A percentile compares a stretch with the other conserved stretches of the same genome.
Conservation (phyloP, 1,140 invertebrate species). For the Probaryconus sp. region DNA sequence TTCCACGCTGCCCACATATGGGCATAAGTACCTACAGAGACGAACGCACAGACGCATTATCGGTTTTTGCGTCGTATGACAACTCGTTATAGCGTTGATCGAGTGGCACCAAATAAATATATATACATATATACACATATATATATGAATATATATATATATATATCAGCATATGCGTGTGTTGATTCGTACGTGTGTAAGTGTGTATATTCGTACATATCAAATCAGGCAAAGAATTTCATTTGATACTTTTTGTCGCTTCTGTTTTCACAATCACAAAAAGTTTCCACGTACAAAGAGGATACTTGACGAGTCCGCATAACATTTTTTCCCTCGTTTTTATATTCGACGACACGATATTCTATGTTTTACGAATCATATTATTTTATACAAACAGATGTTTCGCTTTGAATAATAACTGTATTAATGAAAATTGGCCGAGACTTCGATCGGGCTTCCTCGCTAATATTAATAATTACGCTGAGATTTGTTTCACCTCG, state of each 20-base stretch:
- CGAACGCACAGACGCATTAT: constrained; percentile 49
- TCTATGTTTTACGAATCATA: constrained; percentile 5
- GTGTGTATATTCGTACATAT: constrained; percentile 17
- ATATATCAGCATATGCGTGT: not conserved
- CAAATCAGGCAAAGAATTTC: constrained; percentile 53
- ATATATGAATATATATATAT: constrained; percentile 39
- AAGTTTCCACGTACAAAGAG: constrained; percentile 43
- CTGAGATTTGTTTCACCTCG: no score
- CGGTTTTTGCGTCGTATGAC: constrained; percentile 62
- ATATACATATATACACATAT: constrained; percentile 21
- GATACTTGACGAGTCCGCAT: constrained; percentile 40
- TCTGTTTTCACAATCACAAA: constrained; percentile 50
- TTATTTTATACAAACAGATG: constrained; percentile 27
- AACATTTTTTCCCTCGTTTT: constrained; percentile 8
- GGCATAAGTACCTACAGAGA: constrained; percentile 53
- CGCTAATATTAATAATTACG: no score
- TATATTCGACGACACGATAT: constrained; percentile 9
- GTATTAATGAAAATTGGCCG: constrained; percentile 55
- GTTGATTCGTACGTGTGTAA: constrained; percentile 2
- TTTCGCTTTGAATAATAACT: constrained; percentile 20
- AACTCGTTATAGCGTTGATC: constrained; percentile 64
- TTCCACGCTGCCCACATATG: constrained; percentile 54
- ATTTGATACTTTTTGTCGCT: constrained; percentile 57
- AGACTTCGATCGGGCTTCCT: no score
- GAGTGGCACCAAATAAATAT: constrained; percentile 59